Percentiles rank a stretch among this genome's conserved stretches.
phyloP scores from a whole-genome alignment of 2,888 invertebrate species.

The Galerucella pusilla region DNA sequence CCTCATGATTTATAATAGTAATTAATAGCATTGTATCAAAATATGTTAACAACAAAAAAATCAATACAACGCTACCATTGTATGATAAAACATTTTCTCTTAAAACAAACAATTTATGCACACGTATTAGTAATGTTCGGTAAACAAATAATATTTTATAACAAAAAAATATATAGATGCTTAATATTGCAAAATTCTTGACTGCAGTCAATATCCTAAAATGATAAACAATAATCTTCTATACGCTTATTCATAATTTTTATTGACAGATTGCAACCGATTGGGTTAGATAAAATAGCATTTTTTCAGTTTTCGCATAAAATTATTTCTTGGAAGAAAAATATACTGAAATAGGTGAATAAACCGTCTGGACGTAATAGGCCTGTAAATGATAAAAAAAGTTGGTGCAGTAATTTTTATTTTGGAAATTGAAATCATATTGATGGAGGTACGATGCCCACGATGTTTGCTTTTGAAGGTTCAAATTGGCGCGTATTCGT shows the following conservation, averaged over 20 bases:
- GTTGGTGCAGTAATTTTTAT: too few species aligned
- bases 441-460: too few species aligned
- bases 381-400: neutral
- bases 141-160: slow-evolving; percentile 38
- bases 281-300: slow-evolving; percentile 30
- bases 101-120: slow-evolving; percentile 50
- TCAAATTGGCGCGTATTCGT: too few species aligned
- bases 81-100: slow-evolving; percentile 37
- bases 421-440: too few species aligned
- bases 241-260: slow-evolving; percentile 42
- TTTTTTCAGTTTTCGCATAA: slow-evolving; percentile 24
- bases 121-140: slow-evolving; percentile 47
- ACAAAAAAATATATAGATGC: slow-evolving; percentile 43
- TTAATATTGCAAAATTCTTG: slow-evolving; percentile 46
- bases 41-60: too few species aligned
- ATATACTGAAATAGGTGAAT: slow-evolving; percentile 23
- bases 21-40: too few species aligned
- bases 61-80: neutral
- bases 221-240: slow-evolving; percentile 41
- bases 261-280: slow-evolving; percentile 41
- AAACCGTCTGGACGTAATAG: slow-evolving; percentile 23
- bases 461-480: too few species aligned
- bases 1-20: too few species aligned
- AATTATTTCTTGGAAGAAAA: slow-evolving; percentile 24
- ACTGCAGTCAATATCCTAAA: slow-evolving; percentile 47